Percentiles rank a stretch among this genome's conserved stretches.
Conservation (phyloP, 2,797 vertebrate species). For the Ctenosaura bakeri region DNA sequence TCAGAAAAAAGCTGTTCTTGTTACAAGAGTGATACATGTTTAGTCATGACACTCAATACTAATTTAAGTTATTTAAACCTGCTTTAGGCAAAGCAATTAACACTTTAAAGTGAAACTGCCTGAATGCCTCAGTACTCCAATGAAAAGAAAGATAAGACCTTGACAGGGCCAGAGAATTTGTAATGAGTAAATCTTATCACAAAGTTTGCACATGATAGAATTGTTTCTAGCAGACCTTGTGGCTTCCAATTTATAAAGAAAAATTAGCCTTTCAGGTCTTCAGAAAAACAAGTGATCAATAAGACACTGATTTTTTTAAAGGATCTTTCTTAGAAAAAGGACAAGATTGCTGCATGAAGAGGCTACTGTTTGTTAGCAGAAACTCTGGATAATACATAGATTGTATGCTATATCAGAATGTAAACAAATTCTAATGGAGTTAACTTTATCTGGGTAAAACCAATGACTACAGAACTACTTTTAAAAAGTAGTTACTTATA, state of each 20-base stretch:
- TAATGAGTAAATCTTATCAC: slow-evolving; percentile 31
- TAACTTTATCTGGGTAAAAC: background rate
- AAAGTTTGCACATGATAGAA: slow-evolving; percentile 9
- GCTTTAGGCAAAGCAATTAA: slow-evolving; percentile 39
- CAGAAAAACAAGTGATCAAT: background rate
- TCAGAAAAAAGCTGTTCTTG: slow-evolving; percentile 5
- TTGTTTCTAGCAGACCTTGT: background rate
- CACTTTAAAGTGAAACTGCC: slow-evolving; percentile 31
- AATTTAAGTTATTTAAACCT: slow-evolving; percentile 47
- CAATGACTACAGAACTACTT: background rate
- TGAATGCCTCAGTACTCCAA: slow-evolving; percentile 29
- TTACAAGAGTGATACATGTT: slow-evolving; percentile 32
- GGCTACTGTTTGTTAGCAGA: background rate
- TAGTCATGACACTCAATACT: slow-evolving; percentile 36
- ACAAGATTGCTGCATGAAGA: background rate
- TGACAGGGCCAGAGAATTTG: slow-evolving; percentile 13
- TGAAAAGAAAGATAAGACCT: slow-evolving; percentile 30
- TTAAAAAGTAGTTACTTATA: background rate
- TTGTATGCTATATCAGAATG: background rate
- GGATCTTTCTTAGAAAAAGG: background rate
- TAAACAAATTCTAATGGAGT: too few species aligned
- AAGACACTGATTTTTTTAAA: background rate
- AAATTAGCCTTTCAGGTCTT: background rate
- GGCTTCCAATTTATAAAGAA: slow-evolving; percentile 5
- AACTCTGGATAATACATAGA: background rate